A percentile compares a stretch with the other conserved stretches of the same genome.
These are phyloP conservation scores for Otocyon megalotis DNA, from an alignment of 2,113 vertebrate genomes.

Conservation along the genomic window DNA sequence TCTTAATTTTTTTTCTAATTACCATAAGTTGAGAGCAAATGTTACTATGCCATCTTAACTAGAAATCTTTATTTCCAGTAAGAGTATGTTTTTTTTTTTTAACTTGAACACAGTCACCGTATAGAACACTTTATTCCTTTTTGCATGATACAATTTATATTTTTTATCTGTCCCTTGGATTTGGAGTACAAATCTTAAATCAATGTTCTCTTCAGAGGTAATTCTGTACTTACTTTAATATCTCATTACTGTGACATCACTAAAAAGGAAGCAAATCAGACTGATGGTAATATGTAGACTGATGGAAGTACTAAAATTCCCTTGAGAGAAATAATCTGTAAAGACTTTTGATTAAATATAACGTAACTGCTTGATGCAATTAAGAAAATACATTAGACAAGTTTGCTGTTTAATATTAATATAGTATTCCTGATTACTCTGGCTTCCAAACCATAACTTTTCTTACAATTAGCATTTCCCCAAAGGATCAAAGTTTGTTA, in stretches of 20 bases:
- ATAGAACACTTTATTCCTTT: not conserved
- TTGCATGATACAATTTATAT: not conserved
- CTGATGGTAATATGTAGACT: not conserved
- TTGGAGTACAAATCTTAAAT: not conserved
- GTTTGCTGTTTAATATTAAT: slow-evolving; percentile 9
- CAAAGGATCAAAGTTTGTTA: not conserved
- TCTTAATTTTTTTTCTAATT: not conserved
- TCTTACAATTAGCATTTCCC: slow-evolving; percentile 1
- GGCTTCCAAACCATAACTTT: not conserved
- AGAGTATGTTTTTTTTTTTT: not conserved
- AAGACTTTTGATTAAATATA: slow-evolving; percentile 35
- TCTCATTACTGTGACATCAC: not conserved
- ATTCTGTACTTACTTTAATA: not conserved
- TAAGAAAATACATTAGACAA: not conserved
- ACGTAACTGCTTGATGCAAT: not conserved
- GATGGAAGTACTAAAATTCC: not conserved
- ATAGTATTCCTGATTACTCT: not conserved
- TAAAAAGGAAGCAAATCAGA: not conserved
- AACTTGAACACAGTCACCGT: not conserved
- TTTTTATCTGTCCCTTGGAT: not conserved
- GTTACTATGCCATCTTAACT: not conserved
- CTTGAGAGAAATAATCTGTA: slow-evolving; percentile 14
- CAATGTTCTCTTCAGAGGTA: not conserved
- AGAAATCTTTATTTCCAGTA: not conserved
- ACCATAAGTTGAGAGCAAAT: not conserved